Evolutionary conservation across 2,113 vertebrate genomes (phyloP), one percentile per base, ranked within the genome.

Genomic region (Chaetura pelagica): DNA sequence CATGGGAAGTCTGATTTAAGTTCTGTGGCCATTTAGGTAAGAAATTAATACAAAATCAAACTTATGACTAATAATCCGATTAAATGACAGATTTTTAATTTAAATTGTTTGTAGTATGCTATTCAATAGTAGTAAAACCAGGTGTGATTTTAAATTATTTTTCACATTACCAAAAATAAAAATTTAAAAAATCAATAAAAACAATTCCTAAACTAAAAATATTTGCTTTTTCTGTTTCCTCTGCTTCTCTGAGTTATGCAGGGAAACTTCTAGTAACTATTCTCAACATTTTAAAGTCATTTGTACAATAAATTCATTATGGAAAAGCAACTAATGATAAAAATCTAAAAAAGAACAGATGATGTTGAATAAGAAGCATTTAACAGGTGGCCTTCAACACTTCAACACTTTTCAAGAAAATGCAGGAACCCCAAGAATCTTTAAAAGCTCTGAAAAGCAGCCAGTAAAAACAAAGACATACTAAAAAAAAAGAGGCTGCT

Each of bases 281-380:
- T 82, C 30, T 71, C 63, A 69, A 21, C 6, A 35, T 82, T 58
- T 63, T 71, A 67, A 81, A 35, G 18, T 59, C 26, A 30, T 54
- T 88, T 83, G 42, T 64, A 54, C 80, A 87, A 35, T 42, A 96
- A 96, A 32, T 76, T 96, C 40, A 52, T 91, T 61, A 78, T 3
- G 8, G 52, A 85, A 81, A 94, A 74, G 42, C 52, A 90, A 76
- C 10, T 14, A 64, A 55, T n/a, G 30, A 69, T 29, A 59, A 81
- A 78, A 77, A 51, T 26, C 18, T 49, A 62, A 77, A 77, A 73
- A 68, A 79, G 11, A 38, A 40, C 59, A 78, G 63, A 74, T 73
- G 64, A 81, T 7, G 3, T 49, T 75, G 29, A 84, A 84, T 49
- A 62, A 51, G 79, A 90, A 96, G 40, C 14, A 14, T 42, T 42